Evolutionary conservation across 2,888 invertebrate species (phyloP), one percentile per base, ranked within the genome.

Genomic region (Sipha maydis): DNA sequence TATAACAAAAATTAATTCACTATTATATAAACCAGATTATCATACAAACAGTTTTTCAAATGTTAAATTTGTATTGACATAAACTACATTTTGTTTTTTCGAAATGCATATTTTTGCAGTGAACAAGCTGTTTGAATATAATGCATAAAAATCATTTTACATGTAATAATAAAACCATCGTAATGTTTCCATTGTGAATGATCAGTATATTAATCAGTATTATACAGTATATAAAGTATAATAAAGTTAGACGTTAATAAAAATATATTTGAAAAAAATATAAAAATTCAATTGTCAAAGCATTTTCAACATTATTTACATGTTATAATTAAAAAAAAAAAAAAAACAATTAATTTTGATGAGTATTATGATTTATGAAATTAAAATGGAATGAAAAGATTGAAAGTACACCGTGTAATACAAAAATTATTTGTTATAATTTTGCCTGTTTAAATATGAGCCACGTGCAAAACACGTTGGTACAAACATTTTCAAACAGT

Each of bases 311-410:
- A 8, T 69, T 69, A 34, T 38, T 41, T n/a, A 69, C 48, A 78
- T 34, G 9, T 34, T 77, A 54, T 67, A 11, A 34, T 69, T 41
- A 78, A 0, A 54, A 34, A 75, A 11, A 85, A 78, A 69, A 78
- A 54, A 34, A 75, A 14, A 85, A 85, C 54, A 78, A 85, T 69
- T 69, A 85, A 54, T 31, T n/a, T 67, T 7, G 14, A 25, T 34
- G 56, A 21, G 56, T 38, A 31, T 76, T 21, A 21, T 61, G 3
- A 25, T n/a, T 79, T 71, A 38, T 41, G 38, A 75, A 75, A 41
- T 75, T 25, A 4, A 17, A 28, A 54, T 25, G 14, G 25, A 21
- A 75, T 38, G 19, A 25, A 38, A 75, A 11, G 3, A 75, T 25
- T 8, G 21, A 25, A 25, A 21, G 14, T n/a, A 41, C 11, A 11